A percentile compares a stretch with the other conserved stretches of the same genome.
Conservation (phyloP, 37 sponge, comb jelly and placozoan species). For the Oscarella lobularis region DNA sequence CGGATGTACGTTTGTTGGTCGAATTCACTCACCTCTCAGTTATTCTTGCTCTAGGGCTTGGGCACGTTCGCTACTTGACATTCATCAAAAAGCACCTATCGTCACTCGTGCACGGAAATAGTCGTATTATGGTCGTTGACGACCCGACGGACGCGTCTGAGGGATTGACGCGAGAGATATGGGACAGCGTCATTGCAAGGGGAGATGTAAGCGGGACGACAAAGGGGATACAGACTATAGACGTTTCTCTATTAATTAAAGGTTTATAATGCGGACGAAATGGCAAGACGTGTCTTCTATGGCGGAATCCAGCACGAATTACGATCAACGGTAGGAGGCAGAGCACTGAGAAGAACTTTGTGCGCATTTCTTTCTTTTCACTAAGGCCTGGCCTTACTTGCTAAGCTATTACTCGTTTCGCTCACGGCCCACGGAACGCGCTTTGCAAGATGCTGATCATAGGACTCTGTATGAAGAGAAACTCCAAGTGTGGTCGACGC, state of each 20-base stretch:
- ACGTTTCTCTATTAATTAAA: no score
- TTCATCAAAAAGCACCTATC: neutral
- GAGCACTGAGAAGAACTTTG: neutral
- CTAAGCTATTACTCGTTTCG: constrained; percentile 34
- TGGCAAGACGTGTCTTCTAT: constrained; percentile 40
- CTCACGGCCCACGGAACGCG: neutral
- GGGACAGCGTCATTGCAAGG: constrained; percentile 8
- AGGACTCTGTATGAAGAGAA: neutral
- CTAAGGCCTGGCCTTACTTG: constrained; percentile 74
- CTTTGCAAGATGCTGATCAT: neutral
- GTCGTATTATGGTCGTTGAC: neutral
- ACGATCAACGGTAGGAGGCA: constrained; percentile 47
- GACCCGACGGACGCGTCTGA: neutral
- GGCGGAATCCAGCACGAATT: constrained; percentile 40
- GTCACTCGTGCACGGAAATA: neutral
- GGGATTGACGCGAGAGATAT: constrained; percentile 18
- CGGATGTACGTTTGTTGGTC: neutral
- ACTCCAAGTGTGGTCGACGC: neutral
- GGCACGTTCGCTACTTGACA: neutral
- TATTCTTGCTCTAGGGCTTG: neutral
- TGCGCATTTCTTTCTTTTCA: neutral
- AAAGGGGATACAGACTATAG: no score
- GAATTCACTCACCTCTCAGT: neutral
- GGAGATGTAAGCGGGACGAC: no score
- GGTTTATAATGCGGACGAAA: constrained; percentile 12